Conservation (phyloP, 2,888 invertebrate genomes). For the Germaria angustata region DNA sequence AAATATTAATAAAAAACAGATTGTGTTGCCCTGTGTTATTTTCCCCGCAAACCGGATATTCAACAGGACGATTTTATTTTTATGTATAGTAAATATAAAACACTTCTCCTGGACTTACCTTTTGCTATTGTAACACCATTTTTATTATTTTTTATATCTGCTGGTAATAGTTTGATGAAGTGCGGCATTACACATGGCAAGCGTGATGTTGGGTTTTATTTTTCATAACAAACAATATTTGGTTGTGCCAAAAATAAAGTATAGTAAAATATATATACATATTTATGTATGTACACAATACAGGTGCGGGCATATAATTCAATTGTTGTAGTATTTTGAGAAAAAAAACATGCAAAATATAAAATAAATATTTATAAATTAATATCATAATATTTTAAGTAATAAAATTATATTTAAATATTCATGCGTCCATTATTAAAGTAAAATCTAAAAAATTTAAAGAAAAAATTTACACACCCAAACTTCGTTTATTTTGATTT, state of each 20-base stretch:
- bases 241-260: constrained; percentile 45
- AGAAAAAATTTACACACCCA: too few relatives aligned
- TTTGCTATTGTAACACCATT: constrained; percentile 75
- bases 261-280: neutral
- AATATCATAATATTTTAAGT: neutral
- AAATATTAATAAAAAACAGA: too few relatives aligned
- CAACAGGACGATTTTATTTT: too few relatives aligned
- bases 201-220: constrained; percentile 34
- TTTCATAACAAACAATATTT: constrained; percentile 49
- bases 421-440: too few relatives aligned
- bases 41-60: too few relatives aligned
- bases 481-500: too few relatives aligned
- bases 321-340: constrained; percentile 9
- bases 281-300: constrained; percentile 13
- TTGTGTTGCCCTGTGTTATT: too few relatives aligned
- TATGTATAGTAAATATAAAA: too few relatives aligned
- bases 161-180: constrained; percentile 50
- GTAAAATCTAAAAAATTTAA: too few relatives aligned
- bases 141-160: constrained; percentile 70
- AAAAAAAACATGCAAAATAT: constrained; percentile 41
- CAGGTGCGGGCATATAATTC: constrained; percentile 42
- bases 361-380: constrained; percentile 13
- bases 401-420: neutral
- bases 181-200: constrained; percentile 58
- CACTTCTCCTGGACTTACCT: too few relatives aligned